These are phyloP conservation scores for Porites lutea DNA, from an alignment of 64 coral and sea anemone genomes.

Conservation along the genomic window DNA sequence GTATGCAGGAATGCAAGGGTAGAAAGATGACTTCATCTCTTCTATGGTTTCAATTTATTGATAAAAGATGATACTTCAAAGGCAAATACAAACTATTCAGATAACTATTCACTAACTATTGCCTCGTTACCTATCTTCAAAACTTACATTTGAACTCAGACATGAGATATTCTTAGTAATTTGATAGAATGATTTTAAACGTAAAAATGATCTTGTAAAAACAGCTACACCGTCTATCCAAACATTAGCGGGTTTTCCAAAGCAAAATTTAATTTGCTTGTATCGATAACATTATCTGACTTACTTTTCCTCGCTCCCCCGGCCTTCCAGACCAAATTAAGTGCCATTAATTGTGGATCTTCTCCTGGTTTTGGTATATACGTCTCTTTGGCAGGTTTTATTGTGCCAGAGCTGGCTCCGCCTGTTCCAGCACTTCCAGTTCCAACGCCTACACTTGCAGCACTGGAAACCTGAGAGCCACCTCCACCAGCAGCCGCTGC, in stretches of 20 bases:
- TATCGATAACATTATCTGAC: neutral
- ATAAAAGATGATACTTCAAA: too few relatives aligned
- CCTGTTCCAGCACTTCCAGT: neutral
- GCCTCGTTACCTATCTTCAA: too few relatives aligned
- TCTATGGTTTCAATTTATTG: too few relatives aligned
- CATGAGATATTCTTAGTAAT: too few relatives aligned
- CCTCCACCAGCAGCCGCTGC: neutral
- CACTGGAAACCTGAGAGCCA: neutral
- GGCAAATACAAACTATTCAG: too few relatives aligned
- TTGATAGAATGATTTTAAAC: too few relatives aligned
- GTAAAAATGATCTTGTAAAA: too few relatives aligned
- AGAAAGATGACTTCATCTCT: too few relatives aligned
- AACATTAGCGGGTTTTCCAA: neutral
- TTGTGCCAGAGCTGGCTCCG: neutral
- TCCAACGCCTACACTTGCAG: slow-evolving; percentile 3
- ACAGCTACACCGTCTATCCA: neutral
- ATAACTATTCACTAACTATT: too few relatives aligned
- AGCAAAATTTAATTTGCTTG: too few relatives aligned
- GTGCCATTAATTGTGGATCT: neutral
- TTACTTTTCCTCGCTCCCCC: slow-evolving; percentile 9
- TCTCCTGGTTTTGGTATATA: slow-evolving; percentile 3
- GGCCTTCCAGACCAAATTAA: neutral
- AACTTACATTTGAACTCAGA: too few relatives aligned
- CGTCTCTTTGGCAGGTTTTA: neutral
- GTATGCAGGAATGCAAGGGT: too few relatives aligned